phyloP scores from a whole-genome alignment of 2,888 invertebrate species.

The Diploptera punctata region DNA sequence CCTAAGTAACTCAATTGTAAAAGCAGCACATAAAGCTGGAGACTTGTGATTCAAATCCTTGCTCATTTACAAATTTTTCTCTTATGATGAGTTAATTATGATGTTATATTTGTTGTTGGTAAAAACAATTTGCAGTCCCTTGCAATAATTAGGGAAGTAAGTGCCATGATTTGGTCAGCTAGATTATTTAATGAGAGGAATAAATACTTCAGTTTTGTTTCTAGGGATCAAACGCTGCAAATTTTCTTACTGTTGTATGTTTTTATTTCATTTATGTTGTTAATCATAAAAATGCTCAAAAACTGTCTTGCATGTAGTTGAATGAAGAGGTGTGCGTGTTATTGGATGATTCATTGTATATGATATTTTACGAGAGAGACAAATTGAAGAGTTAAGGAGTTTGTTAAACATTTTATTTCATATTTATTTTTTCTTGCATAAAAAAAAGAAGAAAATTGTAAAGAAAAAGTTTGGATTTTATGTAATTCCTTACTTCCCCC shows the following conservation, averaged over 20 bases:
- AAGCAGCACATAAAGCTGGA: no score
- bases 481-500: no score
- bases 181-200: neutral
- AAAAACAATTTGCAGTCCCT: neutral
- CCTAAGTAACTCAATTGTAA: no score
- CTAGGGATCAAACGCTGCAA: conserved; percentile 18
- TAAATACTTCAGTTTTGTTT: neutral
- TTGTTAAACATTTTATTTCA: neutral
- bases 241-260: conserved; percentile 15
- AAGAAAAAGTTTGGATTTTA: no score
- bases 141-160: neutral
- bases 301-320: conserved; percentile 6
- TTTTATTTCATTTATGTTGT: conserved; percentile 10
- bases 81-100: neutral
- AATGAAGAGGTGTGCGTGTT: neutral
- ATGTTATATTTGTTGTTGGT: neutral
- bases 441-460: no score
- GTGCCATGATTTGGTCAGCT: conserved; percentile 6
- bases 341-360: neutral
- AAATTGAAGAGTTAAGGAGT: neutral
- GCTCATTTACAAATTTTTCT: no score
- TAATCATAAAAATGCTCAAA: conserved; percentile 24
- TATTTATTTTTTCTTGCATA: no score
- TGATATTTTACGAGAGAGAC: no score
- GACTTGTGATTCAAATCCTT: no score